Conservation (phyloP, 2,113 vertebrate species). For the Melanotaenia duboulayi region DNA sequence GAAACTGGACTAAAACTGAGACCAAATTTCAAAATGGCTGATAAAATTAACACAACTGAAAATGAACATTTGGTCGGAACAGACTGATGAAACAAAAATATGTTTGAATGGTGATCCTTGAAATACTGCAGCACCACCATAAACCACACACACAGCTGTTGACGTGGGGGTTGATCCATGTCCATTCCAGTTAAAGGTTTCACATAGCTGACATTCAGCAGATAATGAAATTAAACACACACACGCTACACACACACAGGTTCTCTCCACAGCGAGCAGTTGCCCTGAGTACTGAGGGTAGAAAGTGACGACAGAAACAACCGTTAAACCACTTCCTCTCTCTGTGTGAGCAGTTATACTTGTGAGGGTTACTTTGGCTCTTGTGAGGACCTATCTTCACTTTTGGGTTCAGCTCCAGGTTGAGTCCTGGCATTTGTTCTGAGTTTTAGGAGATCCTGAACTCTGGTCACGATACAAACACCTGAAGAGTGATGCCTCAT, state of each 20-base stretch:
- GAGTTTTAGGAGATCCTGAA: no score
- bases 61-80: no score
- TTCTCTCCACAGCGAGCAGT: conserved; percentile 25
- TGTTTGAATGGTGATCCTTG: no score
- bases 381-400: background rate
- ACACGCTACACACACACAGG: background rate
- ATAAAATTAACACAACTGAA: no score
- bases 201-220: conserved; percentile 70
- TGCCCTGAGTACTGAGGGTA: background rate
- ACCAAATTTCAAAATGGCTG: no score
- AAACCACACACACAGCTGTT: conserved; percentile 50
- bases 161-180: conserved; percentile 49
- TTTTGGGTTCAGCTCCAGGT: background rate
- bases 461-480: no score
- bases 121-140: no score
- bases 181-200: conserved; percentile 52
- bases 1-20: no score
- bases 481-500: no score
- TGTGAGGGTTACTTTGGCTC: background rate
- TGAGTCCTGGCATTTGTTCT: no score
- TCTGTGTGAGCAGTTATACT: background rate
- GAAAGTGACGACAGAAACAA: conserved; percentile 27
- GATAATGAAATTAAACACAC: conserved; percentile 67
- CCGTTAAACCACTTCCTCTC: conserved; percentile 72
- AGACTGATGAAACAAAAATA: no score